Percentiles rank a stretch among this genome's conserved stretches.
Evolutionary conservation across 2,113 vertebrate genomes (phyloP).

Genomic region (Tachysurus fulvidraco): DNA sequence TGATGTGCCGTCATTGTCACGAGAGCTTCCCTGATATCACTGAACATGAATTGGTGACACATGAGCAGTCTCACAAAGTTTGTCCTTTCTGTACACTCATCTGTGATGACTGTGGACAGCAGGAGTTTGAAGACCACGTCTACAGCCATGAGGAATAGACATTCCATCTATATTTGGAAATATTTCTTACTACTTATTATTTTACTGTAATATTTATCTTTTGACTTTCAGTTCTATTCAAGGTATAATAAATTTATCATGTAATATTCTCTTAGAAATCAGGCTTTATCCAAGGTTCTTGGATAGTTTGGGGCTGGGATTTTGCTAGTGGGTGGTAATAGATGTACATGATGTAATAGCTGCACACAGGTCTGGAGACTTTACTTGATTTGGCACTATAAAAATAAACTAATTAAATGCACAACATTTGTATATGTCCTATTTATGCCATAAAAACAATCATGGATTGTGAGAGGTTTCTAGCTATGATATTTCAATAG

Average conservation of each 20-base stretch:
- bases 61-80: conserved; percentile 70
- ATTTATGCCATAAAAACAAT: background rate
- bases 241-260: background rate
- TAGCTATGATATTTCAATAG: background rate
- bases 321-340: background rate
- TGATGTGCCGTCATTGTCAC: conserved; percentile 68
- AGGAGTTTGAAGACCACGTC: conserved; percentile 72
- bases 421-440: background rate
- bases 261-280: background rate
- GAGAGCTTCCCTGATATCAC: conserved; percentile 71
- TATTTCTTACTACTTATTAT: background rate
- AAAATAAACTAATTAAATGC: background rate
- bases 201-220: background rate
- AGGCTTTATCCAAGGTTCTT: background rate
- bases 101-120: conserved; percentile 71
- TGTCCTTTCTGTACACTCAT: conserved; percentile 74
- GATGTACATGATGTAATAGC: background rate
- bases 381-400: background rate
- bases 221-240: background rate
- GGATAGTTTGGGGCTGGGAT: background rate
- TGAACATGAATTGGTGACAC: conserved; percentile 61
- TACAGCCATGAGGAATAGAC: conserved; percentile 64
- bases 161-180: background rate
- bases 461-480: background rate
- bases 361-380: background rate